phyloP scores from a whole-genome alignment of 1,140 invertebrate genomes.

The Drusus annulatus region DNA sequence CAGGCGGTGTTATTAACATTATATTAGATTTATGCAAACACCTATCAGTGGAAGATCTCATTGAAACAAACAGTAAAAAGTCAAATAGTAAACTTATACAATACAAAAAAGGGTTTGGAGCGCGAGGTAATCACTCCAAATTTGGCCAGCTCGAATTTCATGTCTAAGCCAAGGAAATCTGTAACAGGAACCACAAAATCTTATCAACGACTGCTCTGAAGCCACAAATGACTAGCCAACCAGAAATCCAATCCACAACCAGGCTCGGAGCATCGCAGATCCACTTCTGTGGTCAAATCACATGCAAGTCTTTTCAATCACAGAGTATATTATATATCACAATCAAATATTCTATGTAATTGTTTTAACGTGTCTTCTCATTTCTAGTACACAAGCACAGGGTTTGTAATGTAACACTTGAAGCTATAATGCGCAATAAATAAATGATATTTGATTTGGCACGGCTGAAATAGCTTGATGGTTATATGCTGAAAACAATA shows the following conservation, averaged over 20 bases:
- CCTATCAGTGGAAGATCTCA: constrained; percentile 1
- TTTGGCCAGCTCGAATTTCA: constrained; percentile 7
- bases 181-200: constrained; percentile 50
- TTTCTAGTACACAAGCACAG: neutral
- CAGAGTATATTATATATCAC: neutral
- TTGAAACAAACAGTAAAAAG: neutral
- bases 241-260: constrained; percentile 21
- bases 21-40: neutral
- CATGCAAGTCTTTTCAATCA: constrained; percentile 16
- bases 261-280: neutral
- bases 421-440: neutral
- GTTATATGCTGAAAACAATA: constrained; percentile 20
- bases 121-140: constrained; percentile 19
- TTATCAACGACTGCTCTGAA: constrained; percentile 35
- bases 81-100: neutral
- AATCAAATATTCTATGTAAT: neutral
- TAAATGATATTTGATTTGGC: neutral
- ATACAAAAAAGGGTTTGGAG: constrained; percentile 30
- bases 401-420: neutral
- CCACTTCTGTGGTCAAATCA: constrained; percentile 3
- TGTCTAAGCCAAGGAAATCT: constrained; percentile 33
- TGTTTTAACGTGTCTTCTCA: neutral
- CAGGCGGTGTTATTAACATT: neutral
- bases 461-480: constrained; percentile 4
- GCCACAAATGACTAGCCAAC: neutral